Evolutionary conservation across 2,797 vertebrate genomes (phyloP).

Genomic region (Pangasius macronema): DNA sequence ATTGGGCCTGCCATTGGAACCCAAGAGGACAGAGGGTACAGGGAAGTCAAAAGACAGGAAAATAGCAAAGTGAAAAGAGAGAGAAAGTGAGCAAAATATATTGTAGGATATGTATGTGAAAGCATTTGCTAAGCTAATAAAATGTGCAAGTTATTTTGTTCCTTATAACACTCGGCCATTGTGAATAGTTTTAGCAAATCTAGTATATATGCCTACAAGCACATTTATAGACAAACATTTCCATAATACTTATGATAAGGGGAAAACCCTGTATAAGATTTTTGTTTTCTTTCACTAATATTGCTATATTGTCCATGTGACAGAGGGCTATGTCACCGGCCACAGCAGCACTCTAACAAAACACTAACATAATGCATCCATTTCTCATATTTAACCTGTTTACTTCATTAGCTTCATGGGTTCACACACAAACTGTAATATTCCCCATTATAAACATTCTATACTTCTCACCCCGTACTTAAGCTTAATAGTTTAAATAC

Average conservation of each 20-base stretch:
- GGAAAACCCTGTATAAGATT: background rate
- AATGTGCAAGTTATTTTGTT: background rate
- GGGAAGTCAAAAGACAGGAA: background rate
- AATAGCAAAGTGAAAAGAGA: background rate
- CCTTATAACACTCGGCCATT: background rate
- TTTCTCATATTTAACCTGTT: too few species aligned
- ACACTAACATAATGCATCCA: too few species aligned
- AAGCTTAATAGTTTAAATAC: too few species aligned
- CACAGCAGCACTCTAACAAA: too few species aligned
- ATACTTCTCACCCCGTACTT: too few species aligned
- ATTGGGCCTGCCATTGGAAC: slow-evolving; percentile 41
- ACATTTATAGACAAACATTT: background rate
- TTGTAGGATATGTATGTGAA: background rate
- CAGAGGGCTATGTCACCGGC: too few species aligned
- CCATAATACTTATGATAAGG: background rate
- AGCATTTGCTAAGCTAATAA: background rate
- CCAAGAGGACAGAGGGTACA: slow-evolving; percentile 33
- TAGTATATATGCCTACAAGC: background rate
- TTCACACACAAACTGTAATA: too few species aligned
- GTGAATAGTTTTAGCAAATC: background rate
- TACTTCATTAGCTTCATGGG: too few species aligned
- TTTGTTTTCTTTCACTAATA: background rate
- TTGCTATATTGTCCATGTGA: too few species aligned
- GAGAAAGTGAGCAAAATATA: background rate
- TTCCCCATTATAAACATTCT: too few species aligned